Base-by-base conservation (phyloP, 2,888 invertebrate species). In the Stenurella melanura region DNA sequence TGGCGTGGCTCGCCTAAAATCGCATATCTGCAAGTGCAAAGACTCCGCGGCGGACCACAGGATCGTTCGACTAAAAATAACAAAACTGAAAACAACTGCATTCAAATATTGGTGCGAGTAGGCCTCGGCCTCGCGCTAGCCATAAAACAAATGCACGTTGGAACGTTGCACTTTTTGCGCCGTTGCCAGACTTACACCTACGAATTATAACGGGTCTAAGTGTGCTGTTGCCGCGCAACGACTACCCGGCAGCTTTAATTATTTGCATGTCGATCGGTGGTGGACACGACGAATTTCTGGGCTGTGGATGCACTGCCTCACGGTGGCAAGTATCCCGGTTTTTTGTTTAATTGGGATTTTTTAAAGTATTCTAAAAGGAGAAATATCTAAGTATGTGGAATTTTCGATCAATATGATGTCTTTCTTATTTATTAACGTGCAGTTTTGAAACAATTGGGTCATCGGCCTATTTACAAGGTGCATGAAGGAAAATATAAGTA, bases 11-110 rank as follows among this genome's bases (percentile, higher is more conserved):
- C 61, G 26, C 34, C 61, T 61, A 70, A 60, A 70, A 60, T 73
- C 63, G 78, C 76, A 78, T 78, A 72, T 78, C 70, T 76, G 67
- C 57, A 78, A 78, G 78, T 76, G 78, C 76, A 74, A 78, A 78
- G 78, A 78, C 78, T 78, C 69, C 70, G 42, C 71, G 61, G 60
- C 57, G 69, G 74, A 61, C 74, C 77, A 74, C 60, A 50, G 74
- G 74, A 77, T 77, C 74, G 77, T 38, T 63, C 56, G 54, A 75
- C 76, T 78, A 76, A 78, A 78, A 78, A 70, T 70, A 70, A 70
- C 70, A 70, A 70, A 70, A 70, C 57, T 50, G 19, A 76, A 74
- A 78, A 78, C 74, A 73, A 74, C 72, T 73, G 77, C 77, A 72
- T 76, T 42, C 56, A 70, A 63, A 73, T 68, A 66, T 73, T 54